These are phyloP conservation scores for Vanessa atalanta DNA, from an alignment of 1,140 invertebrate genomes.

Conservation along the genomic window DNA sequence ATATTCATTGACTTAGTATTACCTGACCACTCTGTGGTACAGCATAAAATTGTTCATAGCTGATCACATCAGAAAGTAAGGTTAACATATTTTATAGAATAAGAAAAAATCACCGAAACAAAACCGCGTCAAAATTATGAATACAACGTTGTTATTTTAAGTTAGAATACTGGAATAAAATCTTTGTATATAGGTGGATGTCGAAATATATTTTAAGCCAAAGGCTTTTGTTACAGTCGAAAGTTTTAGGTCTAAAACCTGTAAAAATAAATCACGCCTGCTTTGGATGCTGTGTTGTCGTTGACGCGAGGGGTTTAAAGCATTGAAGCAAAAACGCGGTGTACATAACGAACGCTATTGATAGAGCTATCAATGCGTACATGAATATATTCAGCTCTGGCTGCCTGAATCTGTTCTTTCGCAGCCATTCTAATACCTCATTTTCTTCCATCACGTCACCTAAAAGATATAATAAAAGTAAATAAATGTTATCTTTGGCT, in stretches of 20 bases:
- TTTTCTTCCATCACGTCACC: slow-evolving; percentile 91
- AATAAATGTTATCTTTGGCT: background rate
- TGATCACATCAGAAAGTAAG: background rate
- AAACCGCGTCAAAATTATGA: background rate
- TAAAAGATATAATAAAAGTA: slow-evolving; percentile 65
- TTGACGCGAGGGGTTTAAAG: slow-evolving; percentile 85
- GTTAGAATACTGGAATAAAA: slow-evolving; percentile 30
- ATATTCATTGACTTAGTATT: slow-evolving; percentile 12
- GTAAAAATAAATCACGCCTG: slow-evolving; percentile 80
- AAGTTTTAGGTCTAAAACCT: slow-evolving; percentile 14
- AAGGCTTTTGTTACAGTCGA: slow-evolving; percentile 25
- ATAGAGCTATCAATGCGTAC: slow-evolving; percentile 94
- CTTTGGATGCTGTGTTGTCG: slow-evolving; percentile 83
- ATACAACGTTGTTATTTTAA: slow-evolving; percentile 7
- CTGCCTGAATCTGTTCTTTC: slow-evolving; percentile 95
- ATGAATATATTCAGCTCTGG: slow-evolving; percentile 97
- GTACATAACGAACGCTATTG: slow-evolving; percentile 92
- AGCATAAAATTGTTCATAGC: background rate
- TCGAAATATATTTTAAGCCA: slow-evolving; percentile 22
- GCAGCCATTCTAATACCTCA: slow-evolving; percentile 95
- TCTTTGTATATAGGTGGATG: slow-evolving; percentile 15
- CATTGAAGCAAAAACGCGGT: slow-evolving; percentile 95
- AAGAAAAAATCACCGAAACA: background rate
- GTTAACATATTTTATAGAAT: background rate
- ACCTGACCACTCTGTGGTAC: slow-evolving; percentile 11